Evolutionary conservation across 2,113 vertebrate species (phyloP).

Genomic region (Oriolus oriolus): DNA sequence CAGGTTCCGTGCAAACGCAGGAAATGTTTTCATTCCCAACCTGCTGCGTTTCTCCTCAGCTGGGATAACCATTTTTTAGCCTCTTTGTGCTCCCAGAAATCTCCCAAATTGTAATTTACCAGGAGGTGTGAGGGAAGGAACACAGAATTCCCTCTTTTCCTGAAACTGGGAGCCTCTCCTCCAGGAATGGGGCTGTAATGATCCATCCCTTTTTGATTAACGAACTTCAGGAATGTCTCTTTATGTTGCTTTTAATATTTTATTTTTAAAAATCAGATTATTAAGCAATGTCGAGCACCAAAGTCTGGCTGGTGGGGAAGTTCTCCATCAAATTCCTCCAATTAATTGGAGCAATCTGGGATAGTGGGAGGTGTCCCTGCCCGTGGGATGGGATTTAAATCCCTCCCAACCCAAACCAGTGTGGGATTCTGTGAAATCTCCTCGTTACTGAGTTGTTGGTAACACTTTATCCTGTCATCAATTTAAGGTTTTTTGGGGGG

Average conservation of each 20-base stretch:
- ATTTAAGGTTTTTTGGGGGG: accelerated
- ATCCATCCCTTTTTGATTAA: background rate
- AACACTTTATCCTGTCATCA: background rate
- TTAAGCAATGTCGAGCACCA: background rate
- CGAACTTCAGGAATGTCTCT: background rate
- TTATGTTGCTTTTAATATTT: background rate
- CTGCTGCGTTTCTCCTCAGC: background rate
- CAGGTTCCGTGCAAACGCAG: conserved; percentile 12
- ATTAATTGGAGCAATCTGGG: background rate
- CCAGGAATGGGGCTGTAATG: background rate
- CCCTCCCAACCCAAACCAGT: background rate
- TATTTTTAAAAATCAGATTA: background rate
- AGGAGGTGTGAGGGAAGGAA: conserved; percentile 32
- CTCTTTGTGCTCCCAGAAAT: background rate
- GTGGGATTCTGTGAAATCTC: background rate
- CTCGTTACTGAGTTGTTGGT: accelerated
- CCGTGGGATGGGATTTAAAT: background rate
- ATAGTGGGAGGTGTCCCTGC: background rate
- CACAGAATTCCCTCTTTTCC: background rate
- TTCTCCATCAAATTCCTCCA: background rate
- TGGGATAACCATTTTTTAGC: background rate
- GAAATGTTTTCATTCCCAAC: conserved; percentile 41
- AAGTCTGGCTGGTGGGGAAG: background rate
- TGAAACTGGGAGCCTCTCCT: background rate
- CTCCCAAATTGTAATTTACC: background rate